A percentile compares a stretch with the other conserved stretches of the same genome.
These are phyloP conservation scores for Drosophila bifasciata DNA, from an alignment of 1,140 invertebrate genomes.

Conservation along the genomic window DNA sequence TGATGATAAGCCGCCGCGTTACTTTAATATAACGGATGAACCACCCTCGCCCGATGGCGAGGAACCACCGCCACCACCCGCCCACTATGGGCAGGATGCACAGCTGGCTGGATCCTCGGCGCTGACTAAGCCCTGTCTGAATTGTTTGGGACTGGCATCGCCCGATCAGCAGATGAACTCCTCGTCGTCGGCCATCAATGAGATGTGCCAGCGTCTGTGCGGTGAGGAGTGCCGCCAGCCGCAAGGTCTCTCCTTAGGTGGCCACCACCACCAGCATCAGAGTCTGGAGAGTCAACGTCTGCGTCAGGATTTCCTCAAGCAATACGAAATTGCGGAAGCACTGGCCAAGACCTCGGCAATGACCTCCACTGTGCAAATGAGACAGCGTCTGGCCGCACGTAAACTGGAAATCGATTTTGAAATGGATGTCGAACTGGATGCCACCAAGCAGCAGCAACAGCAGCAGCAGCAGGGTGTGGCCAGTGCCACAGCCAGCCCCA, in stretches of 20 bases:
- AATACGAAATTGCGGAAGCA: slow-evolving; percentile 86
- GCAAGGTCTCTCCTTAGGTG: slow-evolving; percentile 59
- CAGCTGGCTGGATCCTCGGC: slow-evolving; percentile 39
- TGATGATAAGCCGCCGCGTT: slow-evolving; percentile 63
- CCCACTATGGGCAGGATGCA: slow-evolving; percentile 11
- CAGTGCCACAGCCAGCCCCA: slow-evolving; percentile 50
- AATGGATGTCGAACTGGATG: slow-evolving; percentile 64
- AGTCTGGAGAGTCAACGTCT: background rate
- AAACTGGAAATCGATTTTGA: slow-evolving; percentile 84
- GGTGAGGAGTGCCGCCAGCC: slow-evolving; percentile 65
- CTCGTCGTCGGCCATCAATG: slow-evolving; percentile 58
- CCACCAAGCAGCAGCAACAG: slow-evolving; percentile 16
- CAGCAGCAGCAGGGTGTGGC: slow-evolving; percentile 15
- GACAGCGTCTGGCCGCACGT: slow-evolving; percentile 85
- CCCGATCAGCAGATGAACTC: slow-evolving; percentile 27
- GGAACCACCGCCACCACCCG: slow-evolving; percentile 12
- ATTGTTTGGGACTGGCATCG: slow-evolving; percentile 44
- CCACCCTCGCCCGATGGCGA: slow-evolving; percentile 50
- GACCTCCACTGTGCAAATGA: slow-evolving; percentile 85
- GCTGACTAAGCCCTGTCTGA: slow-evolving; percentile 55
- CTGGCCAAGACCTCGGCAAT: slow-evolving; percentile 86
- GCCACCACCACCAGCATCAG: slow-evolving; percentile 34
- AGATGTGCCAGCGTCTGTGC: slow-evolving; percentile 74
- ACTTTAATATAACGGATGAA: slow-evolving; percentile 55
- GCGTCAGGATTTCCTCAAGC: slow-evolving; percentile 84